Evolutionary conservation across 2,113 vertebrate genomes (phyloP).

Genomic region (Erythrocebus patas): DNA sequence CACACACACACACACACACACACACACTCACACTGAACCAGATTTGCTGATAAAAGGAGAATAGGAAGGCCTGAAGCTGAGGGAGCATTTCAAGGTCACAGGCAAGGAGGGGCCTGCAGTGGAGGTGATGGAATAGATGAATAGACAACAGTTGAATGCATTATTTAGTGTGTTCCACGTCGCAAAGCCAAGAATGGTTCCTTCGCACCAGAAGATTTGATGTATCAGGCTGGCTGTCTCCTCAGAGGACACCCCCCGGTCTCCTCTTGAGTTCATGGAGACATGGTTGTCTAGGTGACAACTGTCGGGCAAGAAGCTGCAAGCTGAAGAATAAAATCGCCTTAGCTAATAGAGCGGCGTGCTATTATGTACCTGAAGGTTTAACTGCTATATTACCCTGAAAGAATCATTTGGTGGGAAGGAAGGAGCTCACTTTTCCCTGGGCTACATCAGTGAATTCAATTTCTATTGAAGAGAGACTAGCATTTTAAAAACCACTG

Average conservation of each 20-base stretch:
- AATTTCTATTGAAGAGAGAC: constrained; percentile 77
- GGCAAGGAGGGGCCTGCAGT: constrained; percentile 71
- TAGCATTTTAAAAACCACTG: constrained; percentile 73
- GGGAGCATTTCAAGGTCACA: constrained; percentile 81
- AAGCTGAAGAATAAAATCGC: constrained; percentile 67
- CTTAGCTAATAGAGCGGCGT: constrained; percentile 49
- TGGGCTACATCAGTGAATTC: constrained; percentile 77
- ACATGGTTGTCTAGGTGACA: constrained; percentile 75
- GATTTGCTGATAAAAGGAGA: constrained; percentile 78
- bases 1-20: background rate
- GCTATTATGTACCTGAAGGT: constrained; percentile 63
- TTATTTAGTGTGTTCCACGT: constrained; percentile 45
- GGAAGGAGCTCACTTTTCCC: constrained; percentile 72
- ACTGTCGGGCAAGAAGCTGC: constrained; percentile 64
- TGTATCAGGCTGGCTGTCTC: constrained; percentile 71
- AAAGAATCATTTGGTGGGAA: constrained; percentile 70
- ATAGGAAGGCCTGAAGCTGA: constrained; percentile 60
- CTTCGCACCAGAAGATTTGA: constrained; percentile 71
- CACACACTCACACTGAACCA: constrained; percentile 43
- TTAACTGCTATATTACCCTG: constrained; percentile 56
- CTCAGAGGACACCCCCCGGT: constrained; percentile 75
- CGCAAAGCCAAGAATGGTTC: constrained; percentile 67
- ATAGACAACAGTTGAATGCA: constrained; percentile 76
- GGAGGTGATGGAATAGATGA: constrained; percentile 61
- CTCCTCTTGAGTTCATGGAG: constrained; percentile 53